Base-by-base conservation (phyloP, 2,888 invertebrate species). In the Heteropelma amictum region DNA sequence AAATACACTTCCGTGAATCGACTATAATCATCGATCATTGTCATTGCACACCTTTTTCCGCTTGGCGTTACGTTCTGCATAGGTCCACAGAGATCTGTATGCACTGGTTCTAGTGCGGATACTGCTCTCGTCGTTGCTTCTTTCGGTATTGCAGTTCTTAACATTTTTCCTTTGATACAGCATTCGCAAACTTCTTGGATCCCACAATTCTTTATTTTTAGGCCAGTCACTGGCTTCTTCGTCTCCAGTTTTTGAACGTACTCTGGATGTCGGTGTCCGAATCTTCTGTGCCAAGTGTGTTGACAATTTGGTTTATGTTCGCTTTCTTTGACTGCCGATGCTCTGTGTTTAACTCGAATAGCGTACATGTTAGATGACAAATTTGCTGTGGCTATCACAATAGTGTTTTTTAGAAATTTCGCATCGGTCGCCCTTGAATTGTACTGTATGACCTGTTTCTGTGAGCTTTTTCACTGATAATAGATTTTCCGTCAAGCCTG, bases 261-360 rank as follows among this genome's bases (percentile, higher is more conserved):
- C 40, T 40, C 2, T 51, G 63, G 2, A 63, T 78, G 40, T 19
- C 79, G 21, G 33, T 82, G 81, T 5, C 82, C 78, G 30, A 83
- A 70, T 5, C 77, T 42, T 17, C 78, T 33, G 28, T 82, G 82
- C 80, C 82, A 83, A 1, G 33, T 61, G 26, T 83, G 81, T 21
- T 75, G 56, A 38, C 79, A 82, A 17, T 79, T 35, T 5, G 53
- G 17, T 21, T 53, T 68, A 17, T 77, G 73, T 2, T 35, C 56
- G 3, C 14, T 30, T 21, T 14, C 47, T 35, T 17, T 72, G 1
- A 51, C 56, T 0, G 28, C 45, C 19, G 54, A 53, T n/a, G 73
- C 80, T 1, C 42, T 76, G n/a, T 75, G 19, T 6, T 10, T 8
- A 4, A 8, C 3, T 14, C 42, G 70, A 19, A 82, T 26, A 30